Conservation (phyloP, 1,140 invertebrate species). For the Lethrus apterus region DNA sequence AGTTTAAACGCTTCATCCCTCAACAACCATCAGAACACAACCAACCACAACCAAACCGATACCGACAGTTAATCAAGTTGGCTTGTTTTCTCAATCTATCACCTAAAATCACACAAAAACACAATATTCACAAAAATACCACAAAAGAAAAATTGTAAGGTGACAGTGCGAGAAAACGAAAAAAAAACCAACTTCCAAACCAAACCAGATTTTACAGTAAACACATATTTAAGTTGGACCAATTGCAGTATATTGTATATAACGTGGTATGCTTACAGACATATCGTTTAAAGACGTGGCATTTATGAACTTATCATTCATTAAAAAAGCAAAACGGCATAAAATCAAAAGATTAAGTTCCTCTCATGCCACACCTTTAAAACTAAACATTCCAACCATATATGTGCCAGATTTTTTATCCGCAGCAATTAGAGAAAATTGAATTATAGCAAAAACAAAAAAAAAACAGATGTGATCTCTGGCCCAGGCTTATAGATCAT, state of each 20-base stretch:
- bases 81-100: too few species aligned
- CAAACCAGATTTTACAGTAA: conserved; percentile 38
- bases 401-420: conserved; percentile 46
- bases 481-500: conserved; percentile 25
- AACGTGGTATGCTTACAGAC: conserved; percentile 41
- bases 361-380: conserved; percentile 26
- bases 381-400: conserved; percentile 44
- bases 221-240: conserved; percentile 45
- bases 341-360: conserved; percentile 13
- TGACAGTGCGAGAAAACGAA: neutral
- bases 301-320: conserved; percentile 2
- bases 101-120: too few species aligned
- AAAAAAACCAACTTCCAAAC: conserved; percentile 23
- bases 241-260: conserved; percentile 41
- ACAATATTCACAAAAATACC: too few species aligned
- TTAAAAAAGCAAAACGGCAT: neutral
- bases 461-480: conserved; percentile 30
- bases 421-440: conserved; percentile 34
- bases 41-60: conserved; percentile 43
- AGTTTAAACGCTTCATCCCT: conserved; percentile 39
- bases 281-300: conserved; percentile 36
- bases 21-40: conserved; percentile 41
- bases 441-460: conserved; percentile 23
- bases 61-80: conserved; percentile 40
- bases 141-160: too few species aligned